phyloP scores from a whole-genome alignment of 2,888 invertebrate genomes.

The Acleris emargana region DNA sequence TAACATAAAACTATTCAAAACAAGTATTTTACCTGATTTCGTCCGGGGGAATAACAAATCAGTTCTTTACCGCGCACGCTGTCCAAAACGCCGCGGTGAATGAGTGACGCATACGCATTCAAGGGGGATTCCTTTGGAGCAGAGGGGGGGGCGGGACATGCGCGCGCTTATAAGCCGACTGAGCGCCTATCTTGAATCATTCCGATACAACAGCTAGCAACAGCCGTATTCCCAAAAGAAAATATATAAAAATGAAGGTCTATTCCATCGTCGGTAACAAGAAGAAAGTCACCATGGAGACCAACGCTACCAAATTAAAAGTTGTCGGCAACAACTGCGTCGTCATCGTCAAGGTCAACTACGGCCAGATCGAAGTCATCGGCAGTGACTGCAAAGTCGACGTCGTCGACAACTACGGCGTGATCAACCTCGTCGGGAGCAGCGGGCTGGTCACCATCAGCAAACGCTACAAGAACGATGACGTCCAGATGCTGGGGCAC shows the following conservation, averaged over 20 bases:
- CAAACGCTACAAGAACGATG: constrained; percentile 67
- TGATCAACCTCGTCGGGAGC: constrained; percentile 69
- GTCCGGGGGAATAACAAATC: constrained; percentile 32
- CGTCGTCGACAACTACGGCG: constrained; percentile 67
- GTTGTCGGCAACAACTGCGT: constrained; percentile 76
- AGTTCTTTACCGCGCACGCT: constrained; percentile 3
- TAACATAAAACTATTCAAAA: background rate
- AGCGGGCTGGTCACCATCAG: constrained; percentile 65
- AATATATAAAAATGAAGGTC: constrained; percentile 65
- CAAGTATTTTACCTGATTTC: constrained; percentile 17
- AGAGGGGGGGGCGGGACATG: constrained; percentile 40
- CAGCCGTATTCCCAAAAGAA: background rate
- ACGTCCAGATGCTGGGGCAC: constrained; percentile 66
- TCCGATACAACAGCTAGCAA: constrained; percentile 39
- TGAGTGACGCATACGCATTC: constrained; percentile 48
- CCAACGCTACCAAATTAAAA: constrained; percentile 65
- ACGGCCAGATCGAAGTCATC: constrained; percentile 75
- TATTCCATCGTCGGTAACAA: constrained; percentile 77
- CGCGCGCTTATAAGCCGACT: constrained; percentile 45
- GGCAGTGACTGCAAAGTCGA: constrained; percentile 76
- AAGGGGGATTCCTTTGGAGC: constrained; percentile 52
- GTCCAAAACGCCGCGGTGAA: constrained; percentile 40
- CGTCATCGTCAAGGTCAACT: constrained; percentile 63
- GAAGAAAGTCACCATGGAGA: constrained; percentile 79
- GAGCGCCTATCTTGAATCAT: constrained; percentile 49